Evolutionary conservation across 2,113 vertebrate species (phyloP).

Genomic region (Oryzias celebensis): DNA sequence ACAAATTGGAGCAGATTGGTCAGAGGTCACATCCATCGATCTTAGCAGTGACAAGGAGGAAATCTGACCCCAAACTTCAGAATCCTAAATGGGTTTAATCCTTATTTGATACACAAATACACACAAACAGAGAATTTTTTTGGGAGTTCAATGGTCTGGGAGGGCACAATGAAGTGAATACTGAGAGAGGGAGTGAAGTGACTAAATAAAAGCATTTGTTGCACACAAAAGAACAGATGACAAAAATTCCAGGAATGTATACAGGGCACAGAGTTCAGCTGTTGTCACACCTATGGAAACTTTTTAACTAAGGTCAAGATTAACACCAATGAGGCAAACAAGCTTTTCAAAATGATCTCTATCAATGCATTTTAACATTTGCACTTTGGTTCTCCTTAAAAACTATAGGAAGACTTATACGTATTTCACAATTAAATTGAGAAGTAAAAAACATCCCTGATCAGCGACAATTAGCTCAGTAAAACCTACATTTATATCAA

Average conservation of each 20-base stretch:
- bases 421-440: no score
- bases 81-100: constrained; percentile 63
- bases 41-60: constrained; percentile 70
- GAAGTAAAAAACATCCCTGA: no score
- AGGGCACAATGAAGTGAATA: constrained; percentile 61
- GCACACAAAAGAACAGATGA: constrained; percentile 58
- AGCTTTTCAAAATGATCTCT: no score
- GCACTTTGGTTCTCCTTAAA: no score
- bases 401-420: no score
- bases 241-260: constrained; percentile 65
- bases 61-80: constrained; percentile 64
- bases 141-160: constrained; percentile 47
- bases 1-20: constrained; percentile 62
- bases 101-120: constrained; percentile 53
- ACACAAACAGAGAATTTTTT: constrained; percentile 29
- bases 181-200: constrained; percentile 53
- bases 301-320: constrained; percentile 27
- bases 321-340: constrained; percentile 3
- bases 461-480: no score
- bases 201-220: constrained; percentile 67
- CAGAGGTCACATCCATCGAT: constrained; percentile 74
- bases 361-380: no score
- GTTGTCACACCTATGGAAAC: constrained; percentile 49
- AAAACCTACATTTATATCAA: no score
- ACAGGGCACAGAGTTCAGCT: constrained; percentile 48